Evolutionary conservation across 1,140 invertebrate genomes (phyloP).

Genomic region (Sesamia nonagrioides): DNA sequence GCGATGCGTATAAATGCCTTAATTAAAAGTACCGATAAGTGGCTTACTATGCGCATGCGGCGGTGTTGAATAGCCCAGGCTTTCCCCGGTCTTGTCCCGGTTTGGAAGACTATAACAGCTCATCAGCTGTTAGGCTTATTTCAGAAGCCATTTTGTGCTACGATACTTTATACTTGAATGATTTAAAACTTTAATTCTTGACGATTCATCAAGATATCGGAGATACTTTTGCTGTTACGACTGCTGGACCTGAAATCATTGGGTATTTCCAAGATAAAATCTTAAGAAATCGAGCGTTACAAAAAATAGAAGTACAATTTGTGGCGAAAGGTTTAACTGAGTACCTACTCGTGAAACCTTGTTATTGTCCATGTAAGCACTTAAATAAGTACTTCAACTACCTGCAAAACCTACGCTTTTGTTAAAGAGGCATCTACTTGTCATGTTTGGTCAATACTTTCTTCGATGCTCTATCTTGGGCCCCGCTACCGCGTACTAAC

Average conservation of each 20-base stretch:
- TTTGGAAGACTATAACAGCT: not conserved
- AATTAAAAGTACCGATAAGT: conserved; percentile 38
- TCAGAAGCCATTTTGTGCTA: not conserved
- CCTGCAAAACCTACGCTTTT: not conserved
- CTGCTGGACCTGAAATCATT: too few relatives aligned
- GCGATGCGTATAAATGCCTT: conserved; percentile 18
- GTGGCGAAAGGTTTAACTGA: not conserved
- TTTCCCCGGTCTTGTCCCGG: conserved; percentile 29
- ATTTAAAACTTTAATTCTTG: too few relatives aligned
- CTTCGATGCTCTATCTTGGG: conserved; percentile 50
- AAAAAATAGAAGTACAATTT: not conserved
- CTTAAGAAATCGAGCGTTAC: too few relatives aligned
- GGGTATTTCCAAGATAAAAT: too few relatives aligned
- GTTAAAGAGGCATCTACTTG: conserved; percentile 26
- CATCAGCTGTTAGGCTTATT: conserved; percentile 35
- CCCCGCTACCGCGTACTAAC: conserved; percentile 49
- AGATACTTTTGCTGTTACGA: too few relatives aligned
- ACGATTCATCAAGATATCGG: too few relatives aligned
- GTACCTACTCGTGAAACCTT: not conserved
- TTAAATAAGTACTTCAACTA: not conserved
- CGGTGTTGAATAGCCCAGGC: not conserved
- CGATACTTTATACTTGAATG: not conserved
- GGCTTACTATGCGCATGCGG: conserved; percentile 7
- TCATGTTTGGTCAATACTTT: conserved; percentile 64
- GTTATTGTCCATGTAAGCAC: not conserved